Evolutionary conservation across 2,888 invertebrate species (phyloP).

Genomic region (Chymomyza fuscimana): DNA sequence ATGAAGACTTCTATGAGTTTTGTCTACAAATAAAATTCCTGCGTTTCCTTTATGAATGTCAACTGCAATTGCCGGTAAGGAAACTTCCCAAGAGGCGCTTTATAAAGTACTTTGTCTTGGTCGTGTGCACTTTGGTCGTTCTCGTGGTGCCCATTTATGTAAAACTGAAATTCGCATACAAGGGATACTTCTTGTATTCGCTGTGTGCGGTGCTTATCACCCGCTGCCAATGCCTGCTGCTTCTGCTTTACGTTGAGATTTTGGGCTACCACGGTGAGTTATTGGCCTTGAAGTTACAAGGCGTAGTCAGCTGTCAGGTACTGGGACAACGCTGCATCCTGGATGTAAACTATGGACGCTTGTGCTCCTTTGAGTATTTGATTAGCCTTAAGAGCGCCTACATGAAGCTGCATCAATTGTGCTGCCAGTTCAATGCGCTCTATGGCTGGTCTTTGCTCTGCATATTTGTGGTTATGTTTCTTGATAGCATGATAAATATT

Average conservation of each 20-base stretch:
- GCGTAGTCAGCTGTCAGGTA: slow-evolving; percentile 46
- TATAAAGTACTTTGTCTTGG: slow-evolving; percentile 39
- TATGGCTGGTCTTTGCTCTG: slow-evolving; percentile 65
- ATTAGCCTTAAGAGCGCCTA: slow-evolving; percentile 59
- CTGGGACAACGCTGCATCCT: slow-evolving; percentile 29
- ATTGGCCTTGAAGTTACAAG: slow-evolving; percentile 48
- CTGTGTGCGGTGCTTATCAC: slow-evolving; percentile 34
- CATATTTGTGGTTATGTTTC: slow-evolving; percentile 57
- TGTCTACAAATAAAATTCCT: slow-evolving; percentile 45
- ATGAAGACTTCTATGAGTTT: slow-evolving; percentile 50
- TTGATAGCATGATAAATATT: slow-evolving; percentile 62
- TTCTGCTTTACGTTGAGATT: slow-evolving; percentile 47
- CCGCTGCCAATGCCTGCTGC: slow-evolving; percentile 46
- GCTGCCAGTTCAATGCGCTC: slow-evolving; percentile 49
- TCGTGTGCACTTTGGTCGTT: slow-evolving; percentile 21
- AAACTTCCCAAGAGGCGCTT: slow-evolving; percentile 23
- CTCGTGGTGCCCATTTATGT: slow-evolving; percentile 27
- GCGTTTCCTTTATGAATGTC: slow-evolving; percentile 34
- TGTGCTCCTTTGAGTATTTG: slow-evolving; percentile 64
- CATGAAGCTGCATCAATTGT: slow-evolving; percentile 56
- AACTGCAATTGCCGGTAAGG: slow-evolving; percentile 33
- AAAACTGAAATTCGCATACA: not conserved
- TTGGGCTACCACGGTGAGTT: slow-evolving; percentile 49
- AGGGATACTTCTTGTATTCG: slow-evolving; percentile 47
- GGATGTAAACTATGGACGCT: slow-evolving; percentile 47